phyloP scores from a whole-genome alignment of 2,888 invertebrate genomes.

The Calliopum simillimum region DNA sequence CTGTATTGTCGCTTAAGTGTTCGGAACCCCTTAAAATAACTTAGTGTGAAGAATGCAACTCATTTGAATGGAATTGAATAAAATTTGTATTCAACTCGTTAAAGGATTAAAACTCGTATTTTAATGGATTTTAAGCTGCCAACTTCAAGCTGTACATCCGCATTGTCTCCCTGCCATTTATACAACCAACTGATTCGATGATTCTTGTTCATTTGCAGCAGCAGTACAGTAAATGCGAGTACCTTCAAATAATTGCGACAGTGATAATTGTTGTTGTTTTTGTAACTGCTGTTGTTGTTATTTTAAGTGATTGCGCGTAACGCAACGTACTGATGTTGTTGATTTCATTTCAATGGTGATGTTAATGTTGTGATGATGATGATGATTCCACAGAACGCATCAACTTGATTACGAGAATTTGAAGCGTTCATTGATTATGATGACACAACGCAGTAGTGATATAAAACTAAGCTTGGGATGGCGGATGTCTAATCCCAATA shows the following conservation, averaged over 20 bases:
- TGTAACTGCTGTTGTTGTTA: conserved; percentile 34
- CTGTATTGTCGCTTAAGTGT: too few species aligned
- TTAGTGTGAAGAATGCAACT: conserved; percentile 26
- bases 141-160: conserved; percentile 29
- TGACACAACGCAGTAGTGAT: too few species aligned
- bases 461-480: too few species aligned
- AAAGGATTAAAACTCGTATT: conserved; percentile 63
- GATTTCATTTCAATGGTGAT: conserved; percentile 25
- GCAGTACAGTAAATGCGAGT: background rate
- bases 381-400: background rate
- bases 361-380: conserved; percentile 20
- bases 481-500: too few species aligned
- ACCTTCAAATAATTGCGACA: too few species aligned
- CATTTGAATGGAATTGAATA: conserved; percentile 23
- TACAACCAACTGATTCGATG: conserved; percentile 37
- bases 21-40: conserved; percentile 22
- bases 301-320: conserved; percentile 42
- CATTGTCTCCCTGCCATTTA: conserved; percentile 35
- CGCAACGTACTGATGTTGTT: conserved; percentile 20
- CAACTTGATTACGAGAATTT: too few species aligned
- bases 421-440: too few species aligned
- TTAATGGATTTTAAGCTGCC: conserved; percentile 61
- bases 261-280: conserved; percentile 5
- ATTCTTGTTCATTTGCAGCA: conserved; percentile 30
- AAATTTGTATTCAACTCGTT: conserved; percentile 51